Conservation (phyloP, 2,113 vertebrate genomes). For the Regulus satrapa region DNA sequence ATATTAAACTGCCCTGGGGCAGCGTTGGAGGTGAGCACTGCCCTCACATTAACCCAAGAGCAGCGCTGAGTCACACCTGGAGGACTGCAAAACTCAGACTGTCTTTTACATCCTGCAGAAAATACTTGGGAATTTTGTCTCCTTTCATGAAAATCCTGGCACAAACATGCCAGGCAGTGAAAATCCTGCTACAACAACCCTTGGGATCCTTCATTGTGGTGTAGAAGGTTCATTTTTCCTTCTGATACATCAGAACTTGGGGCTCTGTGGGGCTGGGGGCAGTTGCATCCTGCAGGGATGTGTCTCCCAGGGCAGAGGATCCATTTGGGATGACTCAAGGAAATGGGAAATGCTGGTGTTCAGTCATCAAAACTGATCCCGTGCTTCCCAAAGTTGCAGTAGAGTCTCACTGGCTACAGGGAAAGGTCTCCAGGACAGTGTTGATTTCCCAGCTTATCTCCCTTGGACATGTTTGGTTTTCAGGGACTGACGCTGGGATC, state of each 20-base stretch:
- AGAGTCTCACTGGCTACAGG: background rate
- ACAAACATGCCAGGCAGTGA: fast-evolving
- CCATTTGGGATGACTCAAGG: background rate
- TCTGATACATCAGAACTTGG: background rate
- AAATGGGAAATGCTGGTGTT: background rate
- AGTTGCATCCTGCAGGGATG: background rate
- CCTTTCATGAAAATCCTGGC: background rate
- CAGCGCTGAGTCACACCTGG: background rate
- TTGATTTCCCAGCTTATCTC: background rate
- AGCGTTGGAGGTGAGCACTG: background rate
- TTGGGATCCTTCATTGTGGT: background rate
- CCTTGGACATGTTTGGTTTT: background rate
- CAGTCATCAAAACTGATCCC: background rate
- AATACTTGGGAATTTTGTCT: background rate
- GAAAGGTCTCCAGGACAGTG: fast-evolving
- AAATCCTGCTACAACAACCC: fast-evolving
- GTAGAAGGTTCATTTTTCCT: background rate
- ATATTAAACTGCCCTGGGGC: background rate
- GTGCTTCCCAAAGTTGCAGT: background rate
- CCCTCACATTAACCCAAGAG: background rate
- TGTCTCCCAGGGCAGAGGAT: background rate
- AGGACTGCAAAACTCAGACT: background rate
- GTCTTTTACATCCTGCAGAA: background rate
- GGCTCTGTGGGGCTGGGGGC: fast-evolving
- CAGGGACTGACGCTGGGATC: background rate